phyloP scores from a whole-genome alignment of 2,113 vertebrate species.

The Caretta caretta region DNA sequence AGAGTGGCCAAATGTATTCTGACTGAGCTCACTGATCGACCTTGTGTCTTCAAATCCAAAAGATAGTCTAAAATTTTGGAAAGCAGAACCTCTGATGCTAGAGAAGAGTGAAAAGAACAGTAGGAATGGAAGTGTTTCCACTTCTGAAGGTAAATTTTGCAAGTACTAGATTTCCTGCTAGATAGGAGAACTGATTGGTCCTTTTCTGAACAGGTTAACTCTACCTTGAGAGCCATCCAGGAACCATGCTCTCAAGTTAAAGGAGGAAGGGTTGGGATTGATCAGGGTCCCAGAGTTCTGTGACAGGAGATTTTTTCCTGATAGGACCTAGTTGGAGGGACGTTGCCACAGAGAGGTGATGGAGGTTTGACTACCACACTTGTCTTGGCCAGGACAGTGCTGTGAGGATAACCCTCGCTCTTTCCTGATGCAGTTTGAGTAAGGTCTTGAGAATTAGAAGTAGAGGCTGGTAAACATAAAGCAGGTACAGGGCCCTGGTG shows the following conservation, averaged over 20 bases:
- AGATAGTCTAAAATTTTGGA: not conserved
- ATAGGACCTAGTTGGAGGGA: too few species aligned
- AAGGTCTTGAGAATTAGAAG: too few species aligned
- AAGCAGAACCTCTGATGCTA: not conserved
- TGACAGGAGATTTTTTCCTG: too few species aligned
- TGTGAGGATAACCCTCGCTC: too few species aligned
- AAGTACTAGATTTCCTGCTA: not conserved
- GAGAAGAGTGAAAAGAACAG: not conserved
- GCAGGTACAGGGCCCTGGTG: too few species aligned
- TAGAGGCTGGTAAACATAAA: too few species aligned
- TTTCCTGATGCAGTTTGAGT: too few species aligned
- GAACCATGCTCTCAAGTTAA: not conserved
- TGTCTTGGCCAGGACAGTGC: too few species aligned
- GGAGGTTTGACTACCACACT: too few species aligned
- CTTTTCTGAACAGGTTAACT: not conserved
- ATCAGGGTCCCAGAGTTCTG: too few species aligned
- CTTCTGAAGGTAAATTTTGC: not conserved
- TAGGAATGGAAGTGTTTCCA: not conserved
- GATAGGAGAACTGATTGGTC: not conserved
- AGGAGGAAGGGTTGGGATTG: not conserved
- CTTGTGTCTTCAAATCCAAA: not conserved
- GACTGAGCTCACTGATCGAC: not conserved
- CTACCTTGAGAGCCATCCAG: not conserved
- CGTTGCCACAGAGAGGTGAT: too few species aligned
- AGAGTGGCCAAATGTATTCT: not conserved